Evolutionary conservation across 2,888 invertebrate genomes (phyloP).

Genomic region (Coenonympha arcania): DNA sequence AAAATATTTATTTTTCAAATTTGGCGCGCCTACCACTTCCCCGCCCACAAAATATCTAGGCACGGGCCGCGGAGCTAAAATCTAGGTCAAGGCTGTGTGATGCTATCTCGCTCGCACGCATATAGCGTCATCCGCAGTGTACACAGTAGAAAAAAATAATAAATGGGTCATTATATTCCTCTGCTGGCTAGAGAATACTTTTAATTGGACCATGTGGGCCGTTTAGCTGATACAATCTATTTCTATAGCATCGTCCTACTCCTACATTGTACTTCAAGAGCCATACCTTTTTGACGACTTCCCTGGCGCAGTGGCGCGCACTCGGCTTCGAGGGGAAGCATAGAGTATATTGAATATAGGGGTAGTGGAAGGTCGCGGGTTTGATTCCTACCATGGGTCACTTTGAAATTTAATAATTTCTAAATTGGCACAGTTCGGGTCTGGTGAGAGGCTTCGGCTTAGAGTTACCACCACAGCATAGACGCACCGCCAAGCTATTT

Average conservation of each 20-base stretch:
- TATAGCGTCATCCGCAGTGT: slow-evolving; percentile 19
- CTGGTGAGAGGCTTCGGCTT: no score
- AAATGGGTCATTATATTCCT: slow-evolving; percentile 18
- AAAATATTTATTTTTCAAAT: slow-evolving; percentile 11
- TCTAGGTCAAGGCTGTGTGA: slow-evolving; percentile 25
- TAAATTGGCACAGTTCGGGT: no score
- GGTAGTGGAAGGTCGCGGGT: no score
- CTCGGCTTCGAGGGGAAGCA: no score
- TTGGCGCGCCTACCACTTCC: slow-evolving; percentile 33
- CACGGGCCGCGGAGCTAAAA: slow-evolving; percentile 4
- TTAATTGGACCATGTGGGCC: slow-evolving; percentile 17
- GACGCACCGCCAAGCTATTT: no score
- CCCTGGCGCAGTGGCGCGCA: no score
- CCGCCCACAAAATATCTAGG: slow-evolving; percentile 16
- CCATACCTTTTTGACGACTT: no score
- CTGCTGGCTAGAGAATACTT: slow-evolving; percentile 7
- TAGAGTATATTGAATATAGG: no score
- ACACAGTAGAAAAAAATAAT: slow-evolving; percentile 16
- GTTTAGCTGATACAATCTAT: slow-evolving; percentile 6
- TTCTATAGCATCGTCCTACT: slow-evolving; percentile 1
- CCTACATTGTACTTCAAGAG: background rate
- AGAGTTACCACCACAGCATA: no score
- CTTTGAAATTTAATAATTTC: no score
- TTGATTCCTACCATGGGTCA: no score
- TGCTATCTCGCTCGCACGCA: slow-evolving; percentile 21